Base-by-base conservation (phyloP, 53 echinoderm and acorn worm species). In the Paracentrotus lividus region DNA sequence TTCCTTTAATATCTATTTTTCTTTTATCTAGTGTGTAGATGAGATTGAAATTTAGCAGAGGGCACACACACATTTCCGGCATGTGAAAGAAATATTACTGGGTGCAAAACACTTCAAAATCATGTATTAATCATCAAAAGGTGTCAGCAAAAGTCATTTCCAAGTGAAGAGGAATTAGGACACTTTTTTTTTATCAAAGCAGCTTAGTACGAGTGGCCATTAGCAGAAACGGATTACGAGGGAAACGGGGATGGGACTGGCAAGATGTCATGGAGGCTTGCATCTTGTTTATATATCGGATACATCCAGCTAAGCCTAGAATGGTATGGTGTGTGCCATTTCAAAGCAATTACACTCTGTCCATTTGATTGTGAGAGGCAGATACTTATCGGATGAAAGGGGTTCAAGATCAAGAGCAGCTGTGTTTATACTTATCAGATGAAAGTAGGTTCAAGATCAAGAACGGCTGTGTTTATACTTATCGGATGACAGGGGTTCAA, bases 131-230 rank as follows among this genome's bases (percentile, higher is more conserved):
- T n/a, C n/a, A n/a, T n/a, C n/a, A n/a, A 6, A 29, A 29, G 20
- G 20, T 27, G 64, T 64, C 31, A 31, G 26, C 31, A 72, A 69
- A 69, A 69, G 20, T 16, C 4, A 69, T 34, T 69, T 4, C 2
- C 2, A 72, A 72, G 40, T 72, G 72, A n/a, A n/a, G 33, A 72
- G 36, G 36, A n/a, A 72, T 36, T 5, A 38, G 38, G 40, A 36
- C 36, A 72, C 38, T 40, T 72, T 72, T 36, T 20, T 72, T 72
- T 40, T 38, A 72, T 72, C 72, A 36, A 1, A 40, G 13, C 72
- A 72, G 72, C 72, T 72, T 72, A 72, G 72, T 72, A 40, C 0
- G 72, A 72, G 72, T 72, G 72, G 72, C 72, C 72, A 72, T 72
- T 72, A 40, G 16, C 72, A 40, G 72, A 72, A 40, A 72, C 36